Evolutionary conservation across 2,113 vertebrate genomes (phyloP), one percentile per base, ranked within the genome.

Genomic region (Carassius carassius): DNA sequence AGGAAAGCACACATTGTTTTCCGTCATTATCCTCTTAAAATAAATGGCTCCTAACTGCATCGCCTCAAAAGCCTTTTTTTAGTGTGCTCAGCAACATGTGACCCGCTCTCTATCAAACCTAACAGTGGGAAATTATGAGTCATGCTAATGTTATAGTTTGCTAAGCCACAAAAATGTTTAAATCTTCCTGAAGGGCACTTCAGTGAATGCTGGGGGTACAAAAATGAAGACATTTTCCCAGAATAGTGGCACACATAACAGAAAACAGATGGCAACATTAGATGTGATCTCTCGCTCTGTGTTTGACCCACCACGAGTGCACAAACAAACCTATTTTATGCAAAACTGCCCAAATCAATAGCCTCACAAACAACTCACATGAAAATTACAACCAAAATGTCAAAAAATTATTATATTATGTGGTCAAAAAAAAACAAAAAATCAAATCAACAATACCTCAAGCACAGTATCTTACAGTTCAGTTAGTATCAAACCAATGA

Each of bases 71-170:
- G 21, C 37, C 58, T 0, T 5, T 12, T 12, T 8, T 32, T 8
- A 17, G 41, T 51, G 41, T 10, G 13, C 35, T 37, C 25, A 1
- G 19, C 54, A 78, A 32, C 76, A 78, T 44, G 32, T 44, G 51
- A 78, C 19, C 23, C 3, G 8, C 16, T 8, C 14, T 65, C 44
- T 69, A 69, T 54, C 25, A 13, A 69, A 63, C 35, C 7, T 29
- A 63, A 16, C 14, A 19, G 79, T 35, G 44, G 63, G 63, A 69
- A 81, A 69, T 51, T 69, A 47, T 81, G 63, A 81, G 79, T 81
- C 79, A 81, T 81, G 79, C 25, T 51, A 51, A 81, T 67, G 35
- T 62, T 17, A 62, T n/a, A 63, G 29, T 78, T 78, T 78, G 19
- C 19, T 23, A 62, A 63, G 8, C 35, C 32, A 23, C 70, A 25